Evolutionary conservation across 2,113 vertebrate genomes (phyloP), one percentile per base, ranked within the genome.

Genomic region (Morone chrysops): DNA sequence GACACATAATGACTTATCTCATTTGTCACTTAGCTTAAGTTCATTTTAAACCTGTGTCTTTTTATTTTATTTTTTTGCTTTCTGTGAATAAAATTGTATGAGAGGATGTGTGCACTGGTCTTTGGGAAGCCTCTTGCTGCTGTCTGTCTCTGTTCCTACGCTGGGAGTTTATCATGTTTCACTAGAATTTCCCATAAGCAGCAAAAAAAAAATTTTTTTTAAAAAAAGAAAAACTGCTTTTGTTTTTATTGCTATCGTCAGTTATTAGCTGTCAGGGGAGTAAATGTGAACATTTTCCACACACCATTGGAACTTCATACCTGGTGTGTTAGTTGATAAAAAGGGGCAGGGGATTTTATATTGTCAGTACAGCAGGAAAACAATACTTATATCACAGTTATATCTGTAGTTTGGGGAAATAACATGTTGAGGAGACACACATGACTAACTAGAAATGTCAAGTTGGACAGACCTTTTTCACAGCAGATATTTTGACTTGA

Each of bases 1-100:
- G 92, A 93, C 92, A 92, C 92, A 82, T 79, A 85, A 84, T 75
- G 78, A 70, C 83, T 88, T 80, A 87, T 82, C 65, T 92, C 70
- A 31, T 88, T 88, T 89, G 81, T 93, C 89, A 65, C 71, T 89
- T 31, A 31, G 57, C 60, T 77, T 75, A 68, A 86, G 83, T 92
- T 71, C 4, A 45, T 76, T 82, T 90, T 70, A 71, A 87, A 86
- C 71, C 73, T 88, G 81, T 92, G 59, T 87, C 76, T 75, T 75
- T 79, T 61, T 75, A 48, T 79, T 73, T 84, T 83, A 36, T 16
- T 60, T 76, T 79, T 56, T 63, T 54, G 53, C 22, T 87, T 87
- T 89, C 18, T 91, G 84, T 90, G 63, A 91, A 91, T 91, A 90
- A 88, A 91, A 63, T 41, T 51, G 31, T 82, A 83, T 76, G 71